A percentile compares a stretch with the other conserved stretches of the same genome.
Evolutionary conservation across 2,888 invertebrate genomes (phyloP).

Genomic region (Cheilosia impressa): DNA sequence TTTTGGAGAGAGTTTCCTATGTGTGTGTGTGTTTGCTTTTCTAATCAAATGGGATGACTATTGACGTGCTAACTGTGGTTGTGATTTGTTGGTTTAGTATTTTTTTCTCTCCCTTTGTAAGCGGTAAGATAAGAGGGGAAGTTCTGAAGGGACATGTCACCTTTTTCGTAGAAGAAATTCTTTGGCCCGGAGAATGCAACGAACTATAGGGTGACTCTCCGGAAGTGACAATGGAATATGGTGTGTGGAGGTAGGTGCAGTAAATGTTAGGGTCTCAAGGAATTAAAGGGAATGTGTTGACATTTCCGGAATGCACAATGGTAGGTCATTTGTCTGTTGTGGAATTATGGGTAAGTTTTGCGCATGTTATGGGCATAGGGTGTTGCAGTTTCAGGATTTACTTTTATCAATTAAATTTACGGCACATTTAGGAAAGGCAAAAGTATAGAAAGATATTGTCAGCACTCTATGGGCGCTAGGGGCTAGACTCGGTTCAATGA

Average conservation of each 20-base stretch:
- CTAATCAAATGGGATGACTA: constrained; percentile 56
- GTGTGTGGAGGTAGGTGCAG: neutral
- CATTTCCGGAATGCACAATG: too few relatives aligned
- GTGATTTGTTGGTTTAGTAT: constrained; percentile 50
- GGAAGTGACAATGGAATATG: neutral
- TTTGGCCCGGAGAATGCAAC: neutral
- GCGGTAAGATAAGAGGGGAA: constrained; percentile 27
- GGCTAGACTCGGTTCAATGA: too few relatives aligned
- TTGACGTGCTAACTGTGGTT: constrained; percentile 52
- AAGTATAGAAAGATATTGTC: too few relatives aligned
- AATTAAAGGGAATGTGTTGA: too few relatives aligned
- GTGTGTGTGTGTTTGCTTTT: constrained; percentile 38
- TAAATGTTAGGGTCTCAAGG: too few relatives aligned
- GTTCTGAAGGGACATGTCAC: constrained; percentile 20
- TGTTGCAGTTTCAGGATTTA: too few relatives aligned
- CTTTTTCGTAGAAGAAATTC: neutral
- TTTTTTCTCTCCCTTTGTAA: constrained; percentile 23
- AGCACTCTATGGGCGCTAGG: too few relatives aligned
- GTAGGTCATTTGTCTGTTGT: too few relatives aligned
- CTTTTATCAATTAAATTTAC: too few relatives aligned
- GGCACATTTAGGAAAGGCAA: too few relatives aligned
- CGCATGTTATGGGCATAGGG: too few relatives aligned
- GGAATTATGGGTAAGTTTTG: too few relatives aligned
- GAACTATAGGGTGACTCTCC: neutral
- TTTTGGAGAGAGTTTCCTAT: constrained; percentile 50